phyloP scores from a whole-genome alignment of 2,113 vertebrate species.

The human region DNA sequence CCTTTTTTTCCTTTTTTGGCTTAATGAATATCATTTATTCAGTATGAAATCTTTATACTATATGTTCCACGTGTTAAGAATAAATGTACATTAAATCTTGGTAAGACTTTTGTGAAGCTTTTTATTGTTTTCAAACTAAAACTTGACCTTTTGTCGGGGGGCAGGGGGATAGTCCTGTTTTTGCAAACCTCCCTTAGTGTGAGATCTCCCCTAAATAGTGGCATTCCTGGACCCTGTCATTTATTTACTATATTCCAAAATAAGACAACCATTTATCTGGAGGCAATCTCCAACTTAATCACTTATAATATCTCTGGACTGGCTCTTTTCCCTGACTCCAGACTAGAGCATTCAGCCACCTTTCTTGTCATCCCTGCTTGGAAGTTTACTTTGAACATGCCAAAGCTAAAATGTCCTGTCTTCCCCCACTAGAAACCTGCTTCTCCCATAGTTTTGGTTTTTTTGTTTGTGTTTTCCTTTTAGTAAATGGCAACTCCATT shows the following conservation, averaged over 20 bases:
- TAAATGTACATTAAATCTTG: conserved; percentile 99
- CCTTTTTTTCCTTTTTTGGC: conserved; percentile 98
- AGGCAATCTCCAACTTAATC: not conserved
- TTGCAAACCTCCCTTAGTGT: not conserved
- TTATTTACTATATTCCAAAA: not conserved
- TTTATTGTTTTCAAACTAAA: conserved; percentile 85
- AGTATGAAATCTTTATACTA: conserved; percentile 99
- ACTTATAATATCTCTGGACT: not conserved
- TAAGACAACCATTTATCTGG: not conserved
- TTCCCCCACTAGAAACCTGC: not conserved
- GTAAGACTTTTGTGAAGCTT: conserved; percentile 98
- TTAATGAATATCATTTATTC: conserved; percentile 99
- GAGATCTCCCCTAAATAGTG: not conserved
- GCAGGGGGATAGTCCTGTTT: not conserved
- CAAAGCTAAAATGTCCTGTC: not conserved
- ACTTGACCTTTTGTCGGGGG: not conserved
- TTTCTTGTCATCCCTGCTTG: not conserved
- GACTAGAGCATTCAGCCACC: not conserved
- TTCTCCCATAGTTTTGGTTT: not conserved
- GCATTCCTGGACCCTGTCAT: not conserved
- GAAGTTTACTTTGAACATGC: conserved; percentile 19
- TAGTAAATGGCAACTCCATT: not conserved
- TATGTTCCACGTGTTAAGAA: conserved; percentile 99
- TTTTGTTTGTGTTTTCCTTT: not conserved
- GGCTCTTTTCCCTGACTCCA: not conserved